Evolutionary conservation across 2,113 vertebrate genomes (phyloP), one percentile per base, ranked within the genome.

Genomic region (Saccopteryx bilineata): DNA sequence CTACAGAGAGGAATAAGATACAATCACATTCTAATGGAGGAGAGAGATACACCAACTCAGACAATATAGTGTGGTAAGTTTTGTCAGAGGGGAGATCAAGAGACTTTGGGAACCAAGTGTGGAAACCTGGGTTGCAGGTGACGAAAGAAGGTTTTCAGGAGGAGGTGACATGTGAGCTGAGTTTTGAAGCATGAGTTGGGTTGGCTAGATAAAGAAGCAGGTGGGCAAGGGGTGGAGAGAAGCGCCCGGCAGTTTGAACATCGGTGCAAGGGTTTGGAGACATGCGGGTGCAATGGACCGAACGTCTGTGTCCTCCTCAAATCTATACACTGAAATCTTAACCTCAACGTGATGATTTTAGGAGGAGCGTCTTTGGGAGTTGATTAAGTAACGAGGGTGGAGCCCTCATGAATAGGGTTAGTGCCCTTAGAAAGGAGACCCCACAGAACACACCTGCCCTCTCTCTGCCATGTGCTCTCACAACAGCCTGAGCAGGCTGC

Each of bases 1-100:
- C 31, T 60, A n/a, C 13, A 69, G 65, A 78, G 33, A 21, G 18
- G 46, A 48, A 33, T 24, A n/a, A 39, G 61, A 17, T 7, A 11
- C 0, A 0, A 39, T 54, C 50, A 26, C 8, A 18, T 50, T 11
- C n/a, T 48, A 23, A 5, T 46, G 10, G 13, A 39, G n/a, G 58
- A 79, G 46, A 58, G 48, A 75, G 28, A 24, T 0, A n/a, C 23
- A n/a, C 2, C 0, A 18, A 46, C 9, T n/a, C 6, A 1, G 4
- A 21, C 8, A 18, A 15, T 21, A 52, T 0, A 17, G 61, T 9
- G 48, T 2, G 12, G 2, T 52, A 8, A 2, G 2, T 12, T 87
- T 31, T 63, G 72, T 31, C 21, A 46, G 24, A 54, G 48, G 48
- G 48, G 21, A 50, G 7, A n/a, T 8, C 5, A 5, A 12, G 17